Conservation (phyloP, 2,113 vertebrate genomes). For the Ceyx melanurus region DNA sequence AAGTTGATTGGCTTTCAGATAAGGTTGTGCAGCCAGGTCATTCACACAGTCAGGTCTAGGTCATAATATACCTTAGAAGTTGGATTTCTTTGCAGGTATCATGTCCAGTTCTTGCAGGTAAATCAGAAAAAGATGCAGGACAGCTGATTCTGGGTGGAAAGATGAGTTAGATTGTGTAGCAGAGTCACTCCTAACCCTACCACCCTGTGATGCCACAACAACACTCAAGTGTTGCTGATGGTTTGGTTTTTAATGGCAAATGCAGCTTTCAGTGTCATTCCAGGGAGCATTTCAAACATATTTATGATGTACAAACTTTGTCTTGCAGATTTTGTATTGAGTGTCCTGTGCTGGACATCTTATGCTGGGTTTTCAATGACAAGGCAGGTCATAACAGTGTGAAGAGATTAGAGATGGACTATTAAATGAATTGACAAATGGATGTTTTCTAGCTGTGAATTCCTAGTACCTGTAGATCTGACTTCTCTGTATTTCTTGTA, state of each 20-base stretch:
- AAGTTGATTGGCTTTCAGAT: not conserved
- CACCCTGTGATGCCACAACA: not conserved
- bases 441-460: not conserved
- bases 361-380: not conserved
- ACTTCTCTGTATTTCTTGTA: conserved; percentile 9
- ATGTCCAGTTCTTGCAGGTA: not conserved
- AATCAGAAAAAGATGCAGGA: not conserved
- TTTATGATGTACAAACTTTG: not conserved
- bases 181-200: not conserved
- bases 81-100: not conserved
- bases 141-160: not conserved
- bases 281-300: not conserved
- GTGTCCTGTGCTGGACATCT: not conserved
- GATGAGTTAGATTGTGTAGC: not conserved
- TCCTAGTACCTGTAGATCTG: not conserved
- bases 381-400: not conserved
- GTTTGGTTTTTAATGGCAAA: not conserved
- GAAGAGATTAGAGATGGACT: not conserved
- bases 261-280: not conserved
- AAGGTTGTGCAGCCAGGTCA: not conserved
- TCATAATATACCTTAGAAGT: not conserved
- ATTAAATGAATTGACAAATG: not conserved
- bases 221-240: not conserved
- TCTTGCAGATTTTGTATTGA: not conserved
- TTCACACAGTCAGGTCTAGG: not conserved